A percentile compares a stretch with the other conserved stretches of the same genome.
Evolutionary conservation across 2,113 vertebrate genomes (phyloP).

Genomic region (Cyprinodon variegatus): DNA sequence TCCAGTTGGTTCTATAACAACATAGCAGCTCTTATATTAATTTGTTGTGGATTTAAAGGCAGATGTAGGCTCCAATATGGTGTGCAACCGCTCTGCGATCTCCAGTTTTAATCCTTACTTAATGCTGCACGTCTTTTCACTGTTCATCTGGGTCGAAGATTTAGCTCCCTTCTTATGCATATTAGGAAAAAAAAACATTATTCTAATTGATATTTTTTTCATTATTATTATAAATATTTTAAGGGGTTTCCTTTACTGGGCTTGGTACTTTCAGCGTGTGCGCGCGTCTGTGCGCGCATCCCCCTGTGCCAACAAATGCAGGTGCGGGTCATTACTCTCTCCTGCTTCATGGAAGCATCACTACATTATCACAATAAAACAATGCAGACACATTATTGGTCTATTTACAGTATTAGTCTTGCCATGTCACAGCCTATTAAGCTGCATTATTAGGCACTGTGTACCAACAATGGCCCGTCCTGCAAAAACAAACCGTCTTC

Average conservation of each 20-base stretch:
- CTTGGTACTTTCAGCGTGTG: neutral
- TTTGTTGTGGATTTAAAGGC: constrained; percentile 64
- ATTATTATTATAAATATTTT: neutral
- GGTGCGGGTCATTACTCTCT: constrained; percentile 9
- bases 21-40: constrained; percentile 27
- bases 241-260: neutral
- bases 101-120: constrained; percentile 70
- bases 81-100: constrained; percentile 35
- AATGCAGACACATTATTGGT: constrained; percentile 7
- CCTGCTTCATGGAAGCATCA: constrained; percentile 5
- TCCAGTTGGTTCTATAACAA: constrained; percentile 16
- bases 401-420: constrained; percentile 15
- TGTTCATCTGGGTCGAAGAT: constrained; percentile 44
- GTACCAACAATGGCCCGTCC: neutral
- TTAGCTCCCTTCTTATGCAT: constrained; percentile 14
- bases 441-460: neutral
- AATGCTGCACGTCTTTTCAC: constrained; percentile 61
- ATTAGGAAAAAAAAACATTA: neutral
- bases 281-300: neutral
- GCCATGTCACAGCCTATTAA: constrained; percentile 13
- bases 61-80: constrained; percentile 65
- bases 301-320: neutral
- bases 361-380: constrained; percentile 6
- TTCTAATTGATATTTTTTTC: neutral
- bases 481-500: constrained; percentile 11